A percentile compares a stretch with the other conserved stretches of the same genome.
Conservation (phyloP, 2,797 vertebrate genomes). For the Tamandua tetradactyla region DNA sequence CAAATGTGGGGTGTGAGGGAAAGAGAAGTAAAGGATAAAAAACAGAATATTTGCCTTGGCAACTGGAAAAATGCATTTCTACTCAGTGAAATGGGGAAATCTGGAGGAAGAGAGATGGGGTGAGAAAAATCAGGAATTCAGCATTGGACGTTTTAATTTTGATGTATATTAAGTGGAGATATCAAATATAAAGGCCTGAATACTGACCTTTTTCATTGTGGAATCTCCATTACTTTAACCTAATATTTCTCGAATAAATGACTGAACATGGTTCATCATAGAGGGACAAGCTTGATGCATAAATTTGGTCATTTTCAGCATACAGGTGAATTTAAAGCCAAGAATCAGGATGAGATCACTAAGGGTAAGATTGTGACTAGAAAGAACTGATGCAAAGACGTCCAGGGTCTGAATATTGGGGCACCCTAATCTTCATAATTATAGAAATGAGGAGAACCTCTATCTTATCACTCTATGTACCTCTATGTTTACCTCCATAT, state of each 20-base stretch:
- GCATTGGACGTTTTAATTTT: not conserved
- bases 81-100: not conserved
- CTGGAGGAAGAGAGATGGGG: not conserved
- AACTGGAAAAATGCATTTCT: not conserved
- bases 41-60: not conserved
- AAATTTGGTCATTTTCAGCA: not conserved
- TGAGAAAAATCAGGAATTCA: not conserved
- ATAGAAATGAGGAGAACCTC: not conserved
- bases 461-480: too few relatives aligned
- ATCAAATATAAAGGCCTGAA: not conserved
- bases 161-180: not conserved
- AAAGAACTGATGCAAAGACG: not conserved
- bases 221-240: not conserved
- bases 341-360: not conserved
- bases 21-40: not conserved
- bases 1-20: not conserved
- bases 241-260: not conserved
- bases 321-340: too few relatives aligned
- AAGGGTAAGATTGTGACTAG: not conserved
- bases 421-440: not conserved
- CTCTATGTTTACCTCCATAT: not conserved
- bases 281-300: not conserved
- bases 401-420: not conserved
- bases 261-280: not conserved
- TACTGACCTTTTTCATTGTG: not conserved